Base-by-base conservation (phyloP, 2,797 vertebrate genomes). In the Hydrophis major region DNA sequence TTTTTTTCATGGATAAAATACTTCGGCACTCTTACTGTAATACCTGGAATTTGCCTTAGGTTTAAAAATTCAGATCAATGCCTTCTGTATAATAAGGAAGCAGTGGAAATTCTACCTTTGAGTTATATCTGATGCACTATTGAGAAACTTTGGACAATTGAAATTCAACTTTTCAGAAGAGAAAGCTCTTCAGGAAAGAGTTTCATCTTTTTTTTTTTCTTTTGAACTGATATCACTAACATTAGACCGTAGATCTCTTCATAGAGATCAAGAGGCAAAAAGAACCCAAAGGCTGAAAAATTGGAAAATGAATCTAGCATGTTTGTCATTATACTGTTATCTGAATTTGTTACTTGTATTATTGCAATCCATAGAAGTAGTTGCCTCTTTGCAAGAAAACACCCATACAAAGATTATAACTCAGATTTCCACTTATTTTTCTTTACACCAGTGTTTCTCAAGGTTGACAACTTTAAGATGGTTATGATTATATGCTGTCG, bases 51-150 rank as follows among this genome's bases (percentile, higher is more conserved):
- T 56, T 7, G 42, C 25, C 87, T 66, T 88, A 50, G 25, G 42
- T 93, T 60, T 42, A 14, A 32, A 37, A 63, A 50, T 69, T 56
- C 56, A 89, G 89, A 90, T 74, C 78, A 57, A n/a, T 87, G 88
- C 37, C 37, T 20, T 37, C 14, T 3, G 7, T 7, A 86, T 20
- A 56, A 93, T 92, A 93, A 32, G 47, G 74, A 78, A 11, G 0
- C 0, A 0, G 10, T 13, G n/a, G 89, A 86, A 92, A 89, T 66
- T 92, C 87, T n/a, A 53, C 11, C 63, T 50, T 0, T 0, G 91
- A 63, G 60, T 83, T 66, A n/a, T 0, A 91, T 16, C 90, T 93
- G 50, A 14, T 59, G 63, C 4, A 91, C 22, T 28, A 11, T 10
- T 66, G 63, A 61, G 63, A 61, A 86, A 92, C 2, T 27, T 37